A percentile compares a stretch with the other conserved stretches of the same genome.
These are phyloP conservation scores for Megalops atlanticus DNA, from an alignment of 2,113 vertebrate species.

Conservation along the genomic window DNA sequence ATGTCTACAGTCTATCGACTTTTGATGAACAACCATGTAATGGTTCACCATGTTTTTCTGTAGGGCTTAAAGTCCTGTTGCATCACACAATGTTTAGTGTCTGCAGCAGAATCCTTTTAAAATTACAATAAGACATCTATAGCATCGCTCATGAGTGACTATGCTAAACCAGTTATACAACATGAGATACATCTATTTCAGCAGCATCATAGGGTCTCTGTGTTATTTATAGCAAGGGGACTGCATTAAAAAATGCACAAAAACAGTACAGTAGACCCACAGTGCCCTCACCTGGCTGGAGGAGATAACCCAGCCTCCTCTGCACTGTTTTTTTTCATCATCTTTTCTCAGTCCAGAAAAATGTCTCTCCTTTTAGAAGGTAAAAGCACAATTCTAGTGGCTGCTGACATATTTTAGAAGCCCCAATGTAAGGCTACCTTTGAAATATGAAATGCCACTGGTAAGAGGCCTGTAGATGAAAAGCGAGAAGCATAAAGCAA, in stretches of 20 bases:
- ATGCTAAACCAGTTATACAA: conserved; percentile 11
- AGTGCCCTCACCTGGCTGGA: conserved; percentile 12
- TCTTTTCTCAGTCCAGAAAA: background rate
- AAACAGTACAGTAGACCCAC: conserved; percentile 1
- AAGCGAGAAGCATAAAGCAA: background rate
- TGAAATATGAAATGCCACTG: background rate
- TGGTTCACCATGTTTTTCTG: background rate
- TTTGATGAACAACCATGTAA: background rate
- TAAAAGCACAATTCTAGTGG: background rate
- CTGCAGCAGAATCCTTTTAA: conserved; percentile 4
- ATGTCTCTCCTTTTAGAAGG: background rate
- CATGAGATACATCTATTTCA: conserved; percentile 19
- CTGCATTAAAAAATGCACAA: background rate
- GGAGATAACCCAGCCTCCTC: background rate
- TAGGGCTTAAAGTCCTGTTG: background rate
- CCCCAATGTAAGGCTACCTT: background rate
- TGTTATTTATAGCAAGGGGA: conserved; percentile 19
- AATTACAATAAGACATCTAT: background rate
- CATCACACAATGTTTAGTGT: background rate
- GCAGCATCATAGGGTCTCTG: background rate
- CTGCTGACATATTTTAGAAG: conserved; percentile 13
- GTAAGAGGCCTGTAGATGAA: background rate
- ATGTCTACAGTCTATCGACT: background rate
- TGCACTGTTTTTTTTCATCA: background rate
- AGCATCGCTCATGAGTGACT: background rate